A percentile compares a stretch with the other conserved stretches of the same genome.
Conservation (phyloP, 2,113 vertebrate genomes). For the Murina feae region DNA sequence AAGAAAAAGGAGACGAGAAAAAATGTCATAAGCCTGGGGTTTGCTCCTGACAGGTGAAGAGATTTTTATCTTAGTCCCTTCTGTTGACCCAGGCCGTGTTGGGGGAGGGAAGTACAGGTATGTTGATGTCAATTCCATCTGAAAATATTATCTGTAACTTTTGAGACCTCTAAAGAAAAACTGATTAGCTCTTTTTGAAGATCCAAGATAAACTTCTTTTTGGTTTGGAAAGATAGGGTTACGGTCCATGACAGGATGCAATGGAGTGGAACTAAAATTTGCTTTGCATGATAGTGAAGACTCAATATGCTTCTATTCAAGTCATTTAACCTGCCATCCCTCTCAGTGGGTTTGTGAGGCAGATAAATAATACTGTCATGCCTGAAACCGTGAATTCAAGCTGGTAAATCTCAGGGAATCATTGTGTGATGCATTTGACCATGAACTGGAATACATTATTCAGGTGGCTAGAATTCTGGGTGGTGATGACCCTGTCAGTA, state of each 20-base stretch:
- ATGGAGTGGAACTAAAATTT: neutral
- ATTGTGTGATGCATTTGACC: neutral
- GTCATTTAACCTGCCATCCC: neutral
- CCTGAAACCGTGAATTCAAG: neutral
- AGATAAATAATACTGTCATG: neutral
- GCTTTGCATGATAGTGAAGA: neutral
- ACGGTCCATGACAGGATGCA: neutral
- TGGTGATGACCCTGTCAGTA: neutral
- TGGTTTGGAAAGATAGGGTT: constrained; percentile 1
- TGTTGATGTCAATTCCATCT: neutral
- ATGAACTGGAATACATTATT: neutral
- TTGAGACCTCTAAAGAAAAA: neutral
- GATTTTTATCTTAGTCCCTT: neutral
- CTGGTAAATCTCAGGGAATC: neutral
- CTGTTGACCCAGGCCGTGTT: neutral
- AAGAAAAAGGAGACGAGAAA: neutral
- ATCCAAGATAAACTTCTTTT: neutral
- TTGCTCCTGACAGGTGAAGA: neutral
- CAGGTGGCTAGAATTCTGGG: neutral
- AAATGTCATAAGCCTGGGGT: neutral
- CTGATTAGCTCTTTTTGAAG: neutral
- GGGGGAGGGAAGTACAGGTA: neutral
- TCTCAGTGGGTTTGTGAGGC: neutral
- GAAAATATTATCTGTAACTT: neutral
- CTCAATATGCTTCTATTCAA: neutral